Evolutionary conservation across 1,140 invertebrate genomes (phyloP).

Genomic region (Meloidogyne chitwoodi): DNA sequence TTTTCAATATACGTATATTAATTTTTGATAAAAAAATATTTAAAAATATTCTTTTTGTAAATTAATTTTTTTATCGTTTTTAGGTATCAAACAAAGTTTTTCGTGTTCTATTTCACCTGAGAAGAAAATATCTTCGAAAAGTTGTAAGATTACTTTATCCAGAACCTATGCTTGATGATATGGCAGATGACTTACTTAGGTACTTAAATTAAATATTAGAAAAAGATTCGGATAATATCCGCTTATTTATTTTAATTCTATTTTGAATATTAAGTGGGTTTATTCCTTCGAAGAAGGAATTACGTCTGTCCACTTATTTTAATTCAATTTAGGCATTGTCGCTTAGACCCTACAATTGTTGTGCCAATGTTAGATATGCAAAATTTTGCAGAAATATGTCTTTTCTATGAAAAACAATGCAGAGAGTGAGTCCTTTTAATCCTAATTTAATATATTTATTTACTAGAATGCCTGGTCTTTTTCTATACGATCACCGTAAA

Average conservation of each 20-base stretch:
- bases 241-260: neutral
- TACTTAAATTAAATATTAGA: neutral
- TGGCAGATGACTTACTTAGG: constrained; percentile 69
- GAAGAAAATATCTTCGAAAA: constrained; percentile 76
- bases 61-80: neutral
- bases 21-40: neutral
- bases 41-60: neutral
- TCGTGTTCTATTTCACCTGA: constrained; percentile 77
- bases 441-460: constrained; percentile 21
- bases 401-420: constrained; percentile 68
- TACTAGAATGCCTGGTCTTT: constrained; percentile 46
- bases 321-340: constrained; percentile 63
- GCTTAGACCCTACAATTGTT: constrained; percentile 70
- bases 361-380: constrained; percentile 73
- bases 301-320: no score
- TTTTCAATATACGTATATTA: neutral
- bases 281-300: no score
- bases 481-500: constrained; percentile 39
- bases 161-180: constrained; percentile 66
- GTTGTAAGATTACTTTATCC: constrained; percentile 72
- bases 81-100: constrained; percentile 81
- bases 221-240: neutral
- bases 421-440: constrained; percentile 30
- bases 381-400: constrained; percentile 74
- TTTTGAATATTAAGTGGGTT: neutral